phyloP scores from a whole-genome alignment of 2,888 invertebrate species.

The Mesoligia furuncula region DNA sequence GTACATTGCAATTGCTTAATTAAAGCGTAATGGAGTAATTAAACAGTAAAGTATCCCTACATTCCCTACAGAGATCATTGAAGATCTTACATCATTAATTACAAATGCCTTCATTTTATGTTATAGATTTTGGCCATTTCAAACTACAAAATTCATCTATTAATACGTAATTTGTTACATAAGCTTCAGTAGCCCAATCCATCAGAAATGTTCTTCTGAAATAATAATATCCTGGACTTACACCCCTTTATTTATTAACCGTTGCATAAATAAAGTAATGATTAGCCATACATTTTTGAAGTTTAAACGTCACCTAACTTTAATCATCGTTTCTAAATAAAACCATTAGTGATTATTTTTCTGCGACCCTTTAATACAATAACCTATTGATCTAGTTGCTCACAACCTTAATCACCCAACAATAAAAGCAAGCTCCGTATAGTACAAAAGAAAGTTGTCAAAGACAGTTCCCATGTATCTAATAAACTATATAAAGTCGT shows the following conservation, averaged over 20 bases:
- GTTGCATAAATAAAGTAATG: too few relatives aligned
- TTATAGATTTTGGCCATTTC: too few relatives aligned
- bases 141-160: background rate
- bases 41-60: constrained; percentile 10
- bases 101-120: background rate
- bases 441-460: constrained; percentile 48
- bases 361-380: constrained; percentile 12
- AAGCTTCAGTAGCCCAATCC: background rate
- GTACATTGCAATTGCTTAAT: constrained; percentile 9
- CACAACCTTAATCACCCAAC: constrained; percentile 17
- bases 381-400: constrained; percentile 42
- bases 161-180: background rate
- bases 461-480: constrained; percentile 48
- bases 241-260: too few relatives aligned
- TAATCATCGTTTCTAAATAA: too few relatives aligned
- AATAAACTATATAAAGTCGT: constrained; percentile 34
- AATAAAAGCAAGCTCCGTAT: constrained; percentile 10
- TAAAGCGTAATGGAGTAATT: constrained; percentile 15
- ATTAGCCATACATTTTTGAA: too few relatives aligned
- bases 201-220: background rate
- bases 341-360: background rate
- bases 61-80: background rate
- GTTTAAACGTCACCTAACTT: too few relatives aligned
- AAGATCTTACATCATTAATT: background rate
- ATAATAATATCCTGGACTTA: background rate